A percentile compares a stretch with the other conserved stretches of the same genome.
Conservation (phyloP, 1,140 invertebrate genomes). For the Euwallacea fornicatus region DNA sequence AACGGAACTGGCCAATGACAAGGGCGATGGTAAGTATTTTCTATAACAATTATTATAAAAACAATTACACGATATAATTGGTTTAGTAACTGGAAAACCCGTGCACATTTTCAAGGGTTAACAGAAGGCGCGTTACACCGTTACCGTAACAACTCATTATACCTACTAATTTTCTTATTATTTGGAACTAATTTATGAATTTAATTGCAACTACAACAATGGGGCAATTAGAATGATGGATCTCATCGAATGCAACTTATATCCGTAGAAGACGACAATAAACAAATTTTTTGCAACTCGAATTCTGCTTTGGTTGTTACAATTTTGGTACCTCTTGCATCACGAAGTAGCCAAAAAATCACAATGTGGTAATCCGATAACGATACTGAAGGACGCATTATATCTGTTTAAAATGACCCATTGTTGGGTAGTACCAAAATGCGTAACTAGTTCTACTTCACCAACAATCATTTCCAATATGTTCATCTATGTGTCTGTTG, state of each 20-base stretch:
- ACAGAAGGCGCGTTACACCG: background rate
- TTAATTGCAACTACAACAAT: background rate
- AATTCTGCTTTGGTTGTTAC: too few relatives aligned
- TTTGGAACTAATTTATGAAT: constrained; percentile 3
- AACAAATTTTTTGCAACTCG: too few relatives aligned
- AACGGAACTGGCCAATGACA: constrained; percentile 44
- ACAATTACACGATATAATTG: too few relatives aligned
- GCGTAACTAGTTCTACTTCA: constrained; percentile 3
- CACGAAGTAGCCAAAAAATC: background rate
- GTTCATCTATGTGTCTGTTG: too few relatives aligned
- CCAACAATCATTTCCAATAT: too few relatives aligned
- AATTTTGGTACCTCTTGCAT: too few relatives aligned
- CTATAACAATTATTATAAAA: too few relatives aligned
- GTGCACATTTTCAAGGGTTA: too few relatives aligned
- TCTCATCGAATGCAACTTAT: too few relatives aligned
- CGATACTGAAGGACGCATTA: background rate
- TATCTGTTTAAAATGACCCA: background rate
- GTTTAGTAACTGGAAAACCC: too few relatives aligned
- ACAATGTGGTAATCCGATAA: background rate
- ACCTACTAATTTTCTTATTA: background rate
- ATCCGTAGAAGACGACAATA: too few relatives aligned
- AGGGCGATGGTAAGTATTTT: constrained; percentile 30
- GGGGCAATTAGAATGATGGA: background rate
- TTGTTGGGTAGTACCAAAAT: background rate
- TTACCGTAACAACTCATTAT: too few relatives aligned